These are phyloP conservation scores for Aurelia aurita DNA, from an alignment of 30 jellyfish, hydroid and myxozoan genomes.

Conservation along the genomic window DNA sequence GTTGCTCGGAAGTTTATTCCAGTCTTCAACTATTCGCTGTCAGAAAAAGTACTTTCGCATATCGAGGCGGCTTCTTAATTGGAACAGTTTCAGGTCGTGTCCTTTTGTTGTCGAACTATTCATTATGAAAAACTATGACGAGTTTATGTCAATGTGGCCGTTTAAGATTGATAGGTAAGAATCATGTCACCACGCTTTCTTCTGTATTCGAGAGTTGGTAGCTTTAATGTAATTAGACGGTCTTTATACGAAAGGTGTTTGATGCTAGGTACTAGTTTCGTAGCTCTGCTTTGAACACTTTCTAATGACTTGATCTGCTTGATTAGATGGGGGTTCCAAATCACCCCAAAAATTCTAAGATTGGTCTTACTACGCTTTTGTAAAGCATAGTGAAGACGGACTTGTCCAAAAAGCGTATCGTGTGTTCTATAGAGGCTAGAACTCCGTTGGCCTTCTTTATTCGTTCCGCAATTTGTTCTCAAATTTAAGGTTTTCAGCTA, in stretches of 20 bases:
- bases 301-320: not conserved
- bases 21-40: not conserved
- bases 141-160: not conserved
- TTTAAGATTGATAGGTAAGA: not conserved
- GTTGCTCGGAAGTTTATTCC: not conserved
- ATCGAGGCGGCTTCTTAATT: not conserved
- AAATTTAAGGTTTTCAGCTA: not conserved
- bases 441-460: too few relatives aligned
- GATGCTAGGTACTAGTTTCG: not conserved
- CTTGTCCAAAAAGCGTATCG: too few relatives aligned
- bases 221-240: too few relatives aligned
- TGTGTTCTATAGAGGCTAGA: too few relatives aligned
- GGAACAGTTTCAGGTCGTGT: not conserved
- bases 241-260: too few relatives aligned
- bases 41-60: not conserved
- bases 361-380: too few relatives aligned
- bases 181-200: too few relatives aligned
- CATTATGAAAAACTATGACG: not conserved
- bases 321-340: not conserved
- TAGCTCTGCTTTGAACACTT: not conserved
- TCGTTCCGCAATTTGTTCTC: slow-evolving; percentile 1
- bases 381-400: too few relatives aligned
- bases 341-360: not conserved
- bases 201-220: too few relatives aligned
- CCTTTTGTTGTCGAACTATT: too few relatives aligned